Percentiles rank a stretch among this genome's conserved stretches.
Evolutionary conservation across 2,797 vertebrate genomes (phyloP).

Genomic region (Lagocephalus sceleratus): DNA sequence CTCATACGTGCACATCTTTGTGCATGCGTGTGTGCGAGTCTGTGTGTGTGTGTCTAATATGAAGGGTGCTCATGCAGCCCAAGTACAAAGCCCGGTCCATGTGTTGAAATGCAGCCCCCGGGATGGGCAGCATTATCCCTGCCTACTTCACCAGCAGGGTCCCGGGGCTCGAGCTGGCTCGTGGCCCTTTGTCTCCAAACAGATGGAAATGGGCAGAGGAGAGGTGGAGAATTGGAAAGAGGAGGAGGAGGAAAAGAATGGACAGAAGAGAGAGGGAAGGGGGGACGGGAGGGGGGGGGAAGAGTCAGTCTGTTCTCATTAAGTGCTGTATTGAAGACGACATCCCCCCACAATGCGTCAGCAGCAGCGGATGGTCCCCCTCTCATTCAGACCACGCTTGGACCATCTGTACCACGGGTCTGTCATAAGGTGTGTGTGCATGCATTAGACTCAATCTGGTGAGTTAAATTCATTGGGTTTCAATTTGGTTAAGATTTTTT

Average conservation of each 20-base stretch:
- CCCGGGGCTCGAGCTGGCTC: slow-evolving; percentile 77
- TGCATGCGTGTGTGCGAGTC: slow-evolving; percentile 13
- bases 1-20: slow-evolving; percentile 10
- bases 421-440: slow-evolving; percentile 66
- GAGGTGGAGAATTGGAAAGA: slow-evolving; percentile 59
- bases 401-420: slow-evolving; percentile 77
- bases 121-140: slow-evolving; percentile 81
- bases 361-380: slow-evolving; percentile 68
- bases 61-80: slow-evolving; percentile 60
- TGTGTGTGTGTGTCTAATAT: slow-evolving; percentile 30
- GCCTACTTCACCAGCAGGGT: slow-evolving; percentile 85
- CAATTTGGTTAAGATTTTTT: slow-evolving; percentile 68
- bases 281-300: slow-evolving; percentile 51
- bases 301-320: slow-evolving; percentile 84
- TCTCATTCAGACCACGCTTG: slow-evolving; percentile 78
- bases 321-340: slow-evolving; percentile 79
- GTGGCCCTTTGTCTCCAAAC: slow-evolving; percentile 83
- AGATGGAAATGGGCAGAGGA: slow-evolving; percentile 82
- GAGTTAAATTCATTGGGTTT: slow-evolving; percentile 64
- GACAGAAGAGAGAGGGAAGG: slow-evolving; percentile 41
- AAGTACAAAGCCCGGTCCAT: slow-evolving; percentile 80
- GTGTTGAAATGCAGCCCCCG: slow-evolving; percentile 83
- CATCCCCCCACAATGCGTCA: slow-evolving; percentile 75
- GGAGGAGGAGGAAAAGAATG: slow-evolving; percentile 44
- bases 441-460: slow-evolving; percentile 71